A percentile compares a stretch with the other conserved stretches of the same genome.
Conservation (phyloP, 2,797 vertebrate species). For the Acanthopagrus latus region DNA sequence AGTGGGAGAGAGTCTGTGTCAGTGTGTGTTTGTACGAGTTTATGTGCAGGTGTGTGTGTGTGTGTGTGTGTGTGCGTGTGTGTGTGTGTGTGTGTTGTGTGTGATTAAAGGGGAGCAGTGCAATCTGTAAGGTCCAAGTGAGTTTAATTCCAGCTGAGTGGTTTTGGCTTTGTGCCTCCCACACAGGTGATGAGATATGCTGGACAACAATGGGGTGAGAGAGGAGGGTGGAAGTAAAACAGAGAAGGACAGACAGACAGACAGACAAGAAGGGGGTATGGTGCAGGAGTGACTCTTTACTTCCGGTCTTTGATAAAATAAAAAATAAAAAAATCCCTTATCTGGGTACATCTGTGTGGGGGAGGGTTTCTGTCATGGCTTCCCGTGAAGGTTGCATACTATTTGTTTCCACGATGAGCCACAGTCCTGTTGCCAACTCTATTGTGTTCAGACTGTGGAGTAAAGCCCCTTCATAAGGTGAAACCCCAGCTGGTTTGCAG, state of each 20-base stretch:
- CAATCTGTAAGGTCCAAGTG: constrained; percentile 72
- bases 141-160: constrained; percentile 81
- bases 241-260: constrained; percentile 22
- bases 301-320: constrained; percentile 28
- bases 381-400: constrained; percentile 39
- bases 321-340: constrained; percentile 23
- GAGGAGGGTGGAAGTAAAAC: constrained; percentile 23
- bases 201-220: constrained; percentile 41
- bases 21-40: constrained; percentile 29
- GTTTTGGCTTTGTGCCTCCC: constrained; percentile 80
- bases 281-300: constrained; percentile 33
- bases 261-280: not conserved
- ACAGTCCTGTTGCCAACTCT: not conserved
- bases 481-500: constrained; percentile 28
- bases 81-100: constrained; percentile 33
- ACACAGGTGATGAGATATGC: constrained; percentile 69
- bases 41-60: constrained; percentile 17
- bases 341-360: constrained; percentile 17
- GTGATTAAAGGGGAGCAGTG: constrained; percentile 59
- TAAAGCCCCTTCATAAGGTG: not conserved
- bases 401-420: constrained; percentile 37
- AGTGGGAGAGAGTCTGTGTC: constrained; percentile 46
- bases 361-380: constrained; percentile 42
- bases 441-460: constrained; percentile 9
- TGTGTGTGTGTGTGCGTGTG: not conserved